Evolutionary conservation across 2,888 invertebrate species (phyloP), one percentile per base, ranked within the genome.

Genomic region (Spisula solida): DNA sequence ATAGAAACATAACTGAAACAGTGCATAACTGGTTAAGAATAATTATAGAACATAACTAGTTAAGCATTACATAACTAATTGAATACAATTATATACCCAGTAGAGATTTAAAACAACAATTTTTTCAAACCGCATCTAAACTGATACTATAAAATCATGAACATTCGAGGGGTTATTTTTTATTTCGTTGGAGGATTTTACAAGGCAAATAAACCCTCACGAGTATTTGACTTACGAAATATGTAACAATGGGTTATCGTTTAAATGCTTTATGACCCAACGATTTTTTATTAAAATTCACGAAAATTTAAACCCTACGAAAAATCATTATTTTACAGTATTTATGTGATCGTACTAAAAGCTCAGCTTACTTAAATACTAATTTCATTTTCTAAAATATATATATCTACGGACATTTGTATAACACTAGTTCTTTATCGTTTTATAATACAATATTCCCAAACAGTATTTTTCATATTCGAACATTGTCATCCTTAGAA

Each of bases 401-500:
- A 66, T 12, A 25, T n/a, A 66, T 25, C 25, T 25, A 66, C 60
- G 25, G 10, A 25, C 1, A 66, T n/a, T 12, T 66, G 12, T 66
- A n/a, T 66, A n/a, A 8, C 12, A 66, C n/a, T n/a, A n/a, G n/a
- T 10, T 66, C 25, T 6, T n/a, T 60, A 5, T 60, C 2, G n/a
- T 41, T 66, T 1, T 66, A 2, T 41, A 5, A 41, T 41, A 41
- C 41, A 41, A 5, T 8, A 41, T 41, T 41, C 41, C 41, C 41
- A 41, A 41, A 41, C 25, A 66, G 4, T 6, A 41, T 10, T 25
- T 10, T 25, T 25, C n/a, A 5, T 25, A 66, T 25, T 66, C 60
- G 60, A 66, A 66, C 25, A 66, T 66, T 0, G 25, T 6, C 25
- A n/a, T 10, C 25, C 20, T 79, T 79, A 85, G 31, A 85, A 85